A percentile compares a stretch with the other conserved stretches of the same genome.
phyloP scores from a whole-genome alignment of 2,113 vertebrate genomes.

The Leptobrachium leishanense region DNA sequence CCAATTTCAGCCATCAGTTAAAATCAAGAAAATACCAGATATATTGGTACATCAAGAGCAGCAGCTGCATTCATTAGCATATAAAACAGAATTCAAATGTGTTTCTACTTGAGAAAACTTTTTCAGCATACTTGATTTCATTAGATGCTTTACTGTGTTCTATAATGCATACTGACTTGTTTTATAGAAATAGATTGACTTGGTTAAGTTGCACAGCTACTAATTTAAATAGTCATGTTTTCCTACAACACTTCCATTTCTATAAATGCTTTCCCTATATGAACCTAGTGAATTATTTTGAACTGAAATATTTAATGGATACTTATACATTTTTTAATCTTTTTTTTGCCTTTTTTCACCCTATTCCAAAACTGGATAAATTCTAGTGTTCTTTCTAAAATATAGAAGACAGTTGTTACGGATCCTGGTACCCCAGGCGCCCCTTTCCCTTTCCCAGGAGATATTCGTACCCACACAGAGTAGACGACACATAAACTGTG shows the following conservation, averaged over 20 bases:
- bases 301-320: slow-evolving; percentile 36
- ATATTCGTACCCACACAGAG: too few species aligned
- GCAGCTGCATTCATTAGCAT: slow-evolving; percentile 39
- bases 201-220: slow-evolving; percentile 31
- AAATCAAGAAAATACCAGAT: slow-evolving; percentile 27
- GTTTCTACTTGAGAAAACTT: slow-evolving; percentile 47
- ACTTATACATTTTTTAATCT: background rate
- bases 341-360: too few species aligned
- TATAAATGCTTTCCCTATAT: slow-evolving; percentile 42
- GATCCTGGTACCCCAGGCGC: too few species aligned
- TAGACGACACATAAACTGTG: too few species aligned
- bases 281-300: slow-evolving; percentile 38
- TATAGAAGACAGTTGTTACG: too few species aligned
- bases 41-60: slow-evolving; percentile 22
- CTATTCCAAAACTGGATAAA: too few species aligned
- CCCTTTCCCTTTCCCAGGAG: too few species aligned
- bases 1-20: slow-evolving; percentile 20
- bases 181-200: slow-evolving; percentile 49
- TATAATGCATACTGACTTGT: slow-evolving; percentile 46
- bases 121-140: slow-evolving; percentile 42
- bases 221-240: slow-evolving; percentile 43
- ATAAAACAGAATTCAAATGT: slow-evolving; percentile 44
- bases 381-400: too few species aligned
- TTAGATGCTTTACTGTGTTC: slow-evolving; percentile 44
- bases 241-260: slow-evolving; percentile 33